Percentiles rank a stretch among this genome's conserved stretches.
Conservation (phyloP, 2,113 vertebrate species). For the Larimichthys polyactis region DNA sequence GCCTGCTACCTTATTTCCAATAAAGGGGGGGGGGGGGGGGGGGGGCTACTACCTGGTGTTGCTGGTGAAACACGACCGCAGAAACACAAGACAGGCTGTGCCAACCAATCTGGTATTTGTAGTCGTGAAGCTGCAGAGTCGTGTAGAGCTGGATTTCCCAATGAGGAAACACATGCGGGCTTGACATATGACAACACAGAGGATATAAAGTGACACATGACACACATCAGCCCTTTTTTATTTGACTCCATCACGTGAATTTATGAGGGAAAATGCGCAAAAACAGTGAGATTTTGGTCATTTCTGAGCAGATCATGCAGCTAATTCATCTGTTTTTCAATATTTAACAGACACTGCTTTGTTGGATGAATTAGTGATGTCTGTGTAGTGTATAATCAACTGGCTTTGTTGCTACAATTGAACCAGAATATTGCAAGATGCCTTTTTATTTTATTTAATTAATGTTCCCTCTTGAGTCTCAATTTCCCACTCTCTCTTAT, state of each 20-base stretch:
- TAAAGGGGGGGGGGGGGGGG: not conserved
- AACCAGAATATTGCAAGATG: not conserved
- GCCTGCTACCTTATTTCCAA: conserved; percentile 33
- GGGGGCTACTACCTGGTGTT: conserved; percentile 35
- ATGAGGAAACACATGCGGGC: conserved; percentile 26
- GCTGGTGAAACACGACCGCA: conserved; percentile 9
- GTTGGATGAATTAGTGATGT: not conserved
- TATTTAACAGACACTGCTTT: not conserved
- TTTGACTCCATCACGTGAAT: not conserved
- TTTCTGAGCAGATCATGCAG: not conserved
- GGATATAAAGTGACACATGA: not conserved
- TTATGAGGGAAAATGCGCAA: not conserved
- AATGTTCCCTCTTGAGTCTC: not conserved
- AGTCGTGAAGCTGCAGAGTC: conserved; percentile 28
- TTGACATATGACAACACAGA: not conserved
- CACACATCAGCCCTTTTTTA: not conserved
- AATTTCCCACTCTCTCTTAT: not conserved
- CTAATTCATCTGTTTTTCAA: not conserved
- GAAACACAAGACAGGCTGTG: not conserved
- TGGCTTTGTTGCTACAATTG: not conserved
- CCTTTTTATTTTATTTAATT: no score
- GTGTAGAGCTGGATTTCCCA: conserved; percentile 1
- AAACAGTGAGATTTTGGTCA: not conserved
- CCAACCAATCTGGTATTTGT: conserved; percentile 22
- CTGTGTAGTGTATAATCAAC: no score